Evolutionary conservation across 2,113 vertebrate species (phyloP).

Genomic region (Nematolebias whitei): DNA sequence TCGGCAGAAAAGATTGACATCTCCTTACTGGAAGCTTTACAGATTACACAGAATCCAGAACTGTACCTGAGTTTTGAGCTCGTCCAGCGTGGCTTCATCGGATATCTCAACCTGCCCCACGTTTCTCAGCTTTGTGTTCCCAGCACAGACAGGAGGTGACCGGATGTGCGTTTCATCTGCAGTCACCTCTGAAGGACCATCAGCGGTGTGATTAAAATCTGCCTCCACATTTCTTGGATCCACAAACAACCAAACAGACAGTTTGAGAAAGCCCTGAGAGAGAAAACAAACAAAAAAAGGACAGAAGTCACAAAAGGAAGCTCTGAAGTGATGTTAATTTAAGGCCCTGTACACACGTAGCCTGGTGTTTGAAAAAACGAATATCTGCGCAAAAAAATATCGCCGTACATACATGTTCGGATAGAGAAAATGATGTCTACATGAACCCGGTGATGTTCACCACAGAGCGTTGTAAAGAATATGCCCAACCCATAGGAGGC

Average conservation of each 20-base stretch:
- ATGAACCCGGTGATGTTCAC: too few species aligned
- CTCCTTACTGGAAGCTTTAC: too few species aligned
- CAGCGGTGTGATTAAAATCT: conserved; percentile 49
- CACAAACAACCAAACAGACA: conserved; percentile 85
- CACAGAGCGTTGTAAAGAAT: too few species aligned
- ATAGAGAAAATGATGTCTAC: too few species aligned
- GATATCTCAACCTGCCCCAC: conserved; percentile 87
- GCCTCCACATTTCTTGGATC: conserved; percentile 37
- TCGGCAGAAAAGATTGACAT: not conserved
- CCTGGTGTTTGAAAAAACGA: too few species aligned
- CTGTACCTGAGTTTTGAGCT: conserved; percentile 90
- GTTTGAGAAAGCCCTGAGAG: conserved; percentile 87
- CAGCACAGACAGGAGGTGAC: conserved; percentile 39
- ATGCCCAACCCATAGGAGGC: too few species aligned
- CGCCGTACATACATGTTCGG: too few species aligned
- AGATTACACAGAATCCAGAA: not conserved
- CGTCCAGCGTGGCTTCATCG: conserved; percentile 84
- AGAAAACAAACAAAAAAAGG: conserved; percentile 3
- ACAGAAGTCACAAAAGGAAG: conserved; percentile 52
- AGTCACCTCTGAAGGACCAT: conserved; percentile 37
- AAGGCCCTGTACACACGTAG: too few species aligned
- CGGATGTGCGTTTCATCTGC: conserved; percentile 61
- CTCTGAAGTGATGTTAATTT: not conserved
- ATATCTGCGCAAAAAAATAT: too few species aligned
- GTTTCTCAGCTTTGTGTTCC: conserved; percentile 66